Evolutionary conservation across 2,113 vertebrate genomes (phyloP), one percentile per base, ranked within the genome.

Genomic region (Campylorhamphus procurvoides): DNA sequence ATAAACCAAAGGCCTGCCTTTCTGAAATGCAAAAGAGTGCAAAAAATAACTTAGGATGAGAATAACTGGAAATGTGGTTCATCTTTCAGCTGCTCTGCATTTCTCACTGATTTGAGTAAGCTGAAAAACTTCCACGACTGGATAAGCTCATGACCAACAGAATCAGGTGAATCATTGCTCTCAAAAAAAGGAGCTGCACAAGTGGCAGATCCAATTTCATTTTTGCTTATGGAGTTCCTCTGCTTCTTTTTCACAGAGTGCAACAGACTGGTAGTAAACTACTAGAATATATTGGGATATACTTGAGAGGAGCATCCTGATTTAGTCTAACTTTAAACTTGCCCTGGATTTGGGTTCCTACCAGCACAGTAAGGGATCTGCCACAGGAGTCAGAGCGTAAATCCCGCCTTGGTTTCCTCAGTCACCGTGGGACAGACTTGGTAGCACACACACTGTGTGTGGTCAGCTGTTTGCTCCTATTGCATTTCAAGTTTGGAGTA

Each of bases 331-430:
- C 66, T 71, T 35, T 42, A 52, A 31, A 33, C 35, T 55, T 35
- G 5, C 14, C 8, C 33, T 31, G 14, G 37, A 20, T 63, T 96
- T 73, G 28, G 25, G 23, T 8, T 74, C 44, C 58, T 24, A 10
- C 0, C 0, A 0, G 39, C 46, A 28, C 0, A 0, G 52, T 25
- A 22, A 39, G 37, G 1, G 2, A 74, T 37, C 0, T 10, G 73
- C 58, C 69, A 3, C 47, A 22, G 40, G 25, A 64, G 71, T 67
- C 81, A 76, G 82, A 28, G 40, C 55, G 18, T 50, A 89, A 84
- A 66, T 59, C 62, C 75, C 39, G 50, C 9, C 68, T 40, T 4
- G 16, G 68, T 67, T 73, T 58, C 39, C 27, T 59, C 63, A 50
- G 84, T 84, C 25, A 10, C 72, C 16, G 37, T 2, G 17, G 53